Evolutionary conservation across 2,113 vertebrate species (phyloP), one percentile per base, ranked within the genome.

Genomic region (Sitta europaea): DNA sequence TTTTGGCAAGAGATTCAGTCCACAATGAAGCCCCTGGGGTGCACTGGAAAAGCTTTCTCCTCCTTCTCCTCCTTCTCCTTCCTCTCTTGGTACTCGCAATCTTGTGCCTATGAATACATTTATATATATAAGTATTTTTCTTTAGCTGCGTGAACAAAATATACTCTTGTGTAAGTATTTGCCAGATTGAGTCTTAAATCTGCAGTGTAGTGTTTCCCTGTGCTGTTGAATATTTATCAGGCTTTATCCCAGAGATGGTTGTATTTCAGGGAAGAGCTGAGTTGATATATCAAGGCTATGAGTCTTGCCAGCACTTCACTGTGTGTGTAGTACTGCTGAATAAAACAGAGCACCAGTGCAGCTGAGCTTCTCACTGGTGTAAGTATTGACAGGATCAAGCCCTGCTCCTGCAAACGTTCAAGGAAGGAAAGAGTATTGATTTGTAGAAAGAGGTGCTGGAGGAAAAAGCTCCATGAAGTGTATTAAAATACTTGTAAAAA

Each of bases 171-270:
- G 78, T 88, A 90, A 95, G 90, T 92, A 88, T 95, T 95, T 95
- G 59, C 79, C 93, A 96, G 93, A 90, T 72, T 93, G 88, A 92
- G 85, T 79, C 75, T 94, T 96, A 96, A 96, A 95, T 95, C 92
- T 95, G 90, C 71, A 63, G 43, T 33, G 75, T 86, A 74, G 92
- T 81, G 85, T 92, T 96, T 93, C 75, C 63, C 85, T 77, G 62
- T 40, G 59, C 87, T 95, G 55, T 70, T 95, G 92, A 94, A 95
- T 96, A 96, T 96, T 96, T 96, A 95, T 96, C 82, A 53, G 4
- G 7, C 72, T 88, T 92, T 93, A 86, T 83, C 79, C 86, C 53
- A 90, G 96, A 77, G 96, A 35, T 57, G 51, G 55, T 6, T 96
- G 79, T 88, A 86, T 95, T 94, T 88, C 90, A 92, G 92, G 59